Evolutionary conservation across 2,888 invertebrate species (phyloP).

Genomic region (Nemotelus pantherinus): DNA sequence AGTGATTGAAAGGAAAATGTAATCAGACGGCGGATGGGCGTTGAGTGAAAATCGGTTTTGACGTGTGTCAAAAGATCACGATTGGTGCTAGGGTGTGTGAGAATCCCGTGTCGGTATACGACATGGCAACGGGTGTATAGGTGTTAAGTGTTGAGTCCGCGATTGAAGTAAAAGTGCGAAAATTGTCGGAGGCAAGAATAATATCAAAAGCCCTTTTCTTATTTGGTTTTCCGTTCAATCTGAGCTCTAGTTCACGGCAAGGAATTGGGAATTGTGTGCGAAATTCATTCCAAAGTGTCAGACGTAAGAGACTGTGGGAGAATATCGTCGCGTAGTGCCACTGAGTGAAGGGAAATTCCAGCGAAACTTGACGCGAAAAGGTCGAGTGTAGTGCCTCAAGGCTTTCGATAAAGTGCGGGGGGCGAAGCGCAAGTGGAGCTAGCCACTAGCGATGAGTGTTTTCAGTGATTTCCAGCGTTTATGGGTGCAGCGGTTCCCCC

Average conservation of each 20-base stretch:
- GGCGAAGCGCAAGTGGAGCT: conserved; percentile 10
- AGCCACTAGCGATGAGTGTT: conserved; percentile 74
- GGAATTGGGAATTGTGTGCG: too few species aligned
- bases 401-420: conserved; percentile 18
- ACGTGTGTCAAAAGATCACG: conserved; percentile 46
- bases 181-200: conserved; percentile 14
- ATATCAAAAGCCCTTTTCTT: conserved; percentile 6
- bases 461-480: conserved; percentile 91
- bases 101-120: conserved; percentile 17
- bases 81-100: conserved; percentile 38
- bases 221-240: neutral
- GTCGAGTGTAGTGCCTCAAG: conserved; percentile 9
- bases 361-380: conserved; percentile 23
- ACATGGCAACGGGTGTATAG: conserved; percentile 16
- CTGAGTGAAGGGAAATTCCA: conserved; percentile 19
- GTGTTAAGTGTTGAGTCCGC: conserved; percentile 37
- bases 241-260: too few species aligned
- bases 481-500: conserved; percentile 91
- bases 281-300: too few species aligned
- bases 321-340: conserved; percentile 8
- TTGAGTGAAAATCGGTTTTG: conserved; percentile 43
- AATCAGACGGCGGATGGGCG: conserved; percentile 18
- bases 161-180: conserved; percentile 33
- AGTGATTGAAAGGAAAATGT: conserved; percentile 18
- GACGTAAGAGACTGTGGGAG: neutral